Base-by-base conservation (phyloP, 2,797 vertebrate species). In the Phylloscopus collybita region DNA sequence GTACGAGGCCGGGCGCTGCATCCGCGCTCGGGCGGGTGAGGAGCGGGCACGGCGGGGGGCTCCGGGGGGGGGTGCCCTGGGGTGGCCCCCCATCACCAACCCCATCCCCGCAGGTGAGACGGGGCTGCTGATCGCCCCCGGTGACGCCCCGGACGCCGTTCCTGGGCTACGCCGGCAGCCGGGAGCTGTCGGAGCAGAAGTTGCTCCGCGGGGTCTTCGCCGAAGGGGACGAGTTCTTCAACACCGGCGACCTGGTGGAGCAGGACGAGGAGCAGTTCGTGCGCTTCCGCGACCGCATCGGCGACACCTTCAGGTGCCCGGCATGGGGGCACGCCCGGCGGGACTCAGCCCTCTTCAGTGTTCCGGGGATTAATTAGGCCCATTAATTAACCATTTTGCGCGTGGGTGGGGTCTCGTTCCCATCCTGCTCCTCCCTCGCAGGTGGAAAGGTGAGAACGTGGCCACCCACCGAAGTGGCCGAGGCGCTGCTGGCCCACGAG, bases 391-490 rank as follows among this genome's bases (percentile, higher is more conserved):
- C 26, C 13, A 21, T 27, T 49, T 49, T 7, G n/a, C n/a, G n/a
- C n/a, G n/a, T n/a, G 22, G 47, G 42, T 42, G 42, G 27, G 32
- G 23, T 6, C 42, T n/a, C n/a, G n/a, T n/a, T n/a, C 16, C 44
- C 38, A 3, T 30, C 44, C 44, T 19, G 7, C 59, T n/a, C 38
- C 13, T 22, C 51, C 19, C 12, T 13, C 45, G 8, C 95, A 99
- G 99, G 94, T 99, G 99, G 99, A 99, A 99, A 95, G 99, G 99
- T 3, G 99, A 99, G 87, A 99, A 99, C 2, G 98, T 99, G 16
- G 98, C 99, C 92, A 98, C 99, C 99, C 2, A 99, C 98, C 0
- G 98, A 99, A 88, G 99, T 99, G 66, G 98, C 98, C 0, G 98
- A 98, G 82, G 97, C 97, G 62, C 73, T 99, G 40, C 97, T 98